phyloP scores from a whole-genome alignment of 2,797 vertebrate genomes.

The Acridotheres tristis region DNA sequence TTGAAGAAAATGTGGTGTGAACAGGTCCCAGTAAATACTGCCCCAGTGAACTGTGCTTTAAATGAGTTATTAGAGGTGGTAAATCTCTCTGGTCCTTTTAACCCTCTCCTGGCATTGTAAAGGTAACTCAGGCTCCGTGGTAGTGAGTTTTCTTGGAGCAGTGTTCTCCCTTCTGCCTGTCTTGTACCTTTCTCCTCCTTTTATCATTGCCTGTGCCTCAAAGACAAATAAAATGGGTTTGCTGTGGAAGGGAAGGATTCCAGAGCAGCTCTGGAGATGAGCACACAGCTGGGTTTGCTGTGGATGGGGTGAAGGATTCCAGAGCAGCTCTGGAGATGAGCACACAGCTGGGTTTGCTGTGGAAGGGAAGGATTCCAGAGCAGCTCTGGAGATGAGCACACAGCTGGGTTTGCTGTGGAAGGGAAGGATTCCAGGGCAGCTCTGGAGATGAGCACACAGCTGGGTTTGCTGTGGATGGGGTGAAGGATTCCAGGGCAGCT shows the following conservation, averaged over 20 bases:
- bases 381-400: not conserved
- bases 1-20: not conserved
- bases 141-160: not conserved
- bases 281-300: fast-evolving
- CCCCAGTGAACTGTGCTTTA: not conserved
- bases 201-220: not conserved
- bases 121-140: not conserved
- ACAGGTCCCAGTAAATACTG: not conserved
- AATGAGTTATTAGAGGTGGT: not conserved
- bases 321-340: not conserved
- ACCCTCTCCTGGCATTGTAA: not conserved
- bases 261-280: fast-evolving
- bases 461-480: too few relatives aligned
- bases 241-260: not conserved
- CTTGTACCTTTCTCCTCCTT: not conserved
- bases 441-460: fast-evolving
- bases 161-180: not conserved
- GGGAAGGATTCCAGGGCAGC: fast-evolving
- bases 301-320: fast-evolving
- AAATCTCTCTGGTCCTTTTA: not conserved
- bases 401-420: not conserved
- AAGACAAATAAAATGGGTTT: not conserved
- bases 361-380: fast-evolving
- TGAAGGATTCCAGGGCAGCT: fast-evolving
- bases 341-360: fast-evolving